Conservation (phyloP, 2,113 vertebrate genomes). For the Vimba vimba region DNA sequence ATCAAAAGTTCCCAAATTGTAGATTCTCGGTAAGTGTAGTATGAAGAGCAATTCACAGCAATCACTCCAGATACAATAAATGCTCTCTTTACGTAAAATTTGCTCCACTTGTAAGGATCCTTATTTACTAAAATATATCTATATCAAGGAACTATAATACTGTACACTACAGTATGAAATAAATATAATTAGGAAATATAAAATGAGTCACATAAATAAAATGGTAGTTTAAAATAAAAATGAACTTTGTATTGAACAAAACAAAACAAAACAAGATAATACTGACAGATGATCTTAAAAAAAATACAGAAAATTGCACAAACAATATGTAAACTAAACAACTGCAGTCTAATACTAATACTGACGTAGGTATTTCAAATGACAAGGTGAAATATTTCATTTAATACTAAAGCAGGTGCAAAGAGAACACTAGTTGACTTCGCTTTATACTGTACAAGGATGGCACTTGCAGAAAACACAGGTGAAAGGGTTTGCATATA, state of each 20-base stretch:
- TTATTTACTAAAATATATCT: conserved; percentile 98
- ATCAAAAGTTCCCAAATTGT: conserved; percentile 98
- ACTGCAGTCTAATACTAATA: conserved; percentile 92
- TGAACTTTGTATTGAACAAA: conserved; percentile 85
- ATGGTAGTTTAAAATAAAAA: conserved; percentile 97
- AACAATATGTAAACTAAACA: conserved; percentile 98
- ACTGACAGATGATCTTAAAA: conserved; percentile 82
- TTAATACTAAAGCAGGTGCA: conserved; percentile 94
- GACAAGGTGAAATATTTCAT: conserved; percentile 84
- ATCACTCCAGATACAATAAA: conserved; percentile 95
- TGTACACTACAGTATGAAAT: conserved; percentile 99
- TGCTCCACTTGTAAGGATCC: conserved; percentile 93
- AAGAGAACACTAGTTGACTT: conserved; percentile 87
- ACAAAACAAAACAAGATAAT: conserved; percentile 82
- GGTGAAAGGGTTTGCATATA: conserved; percentile 99
- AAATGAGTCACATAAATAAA: conserved; percentile 99
- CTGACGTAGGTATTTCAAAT: conserved; percentile 94
- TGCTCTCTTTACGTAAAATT: conserved; percentile 95
- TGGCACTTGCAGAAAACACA: conserved; percentile 99
- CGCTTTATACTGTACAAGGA: conserved; percentile 93
- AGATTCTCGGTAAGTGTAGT: conserved; percentile 93
- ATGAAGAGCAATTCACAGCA: conserved; percentile 93
- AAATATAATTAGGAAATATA: conserved; percentile 99
- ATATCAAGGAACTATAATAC: conserved; percentile 99
- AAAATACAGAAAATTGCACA: conserved; percentile 97